Evolutionary conservation across 1,140 invertebrate genomes (phyloP).

Genomic region (Drosophila arizonae): DNA sequence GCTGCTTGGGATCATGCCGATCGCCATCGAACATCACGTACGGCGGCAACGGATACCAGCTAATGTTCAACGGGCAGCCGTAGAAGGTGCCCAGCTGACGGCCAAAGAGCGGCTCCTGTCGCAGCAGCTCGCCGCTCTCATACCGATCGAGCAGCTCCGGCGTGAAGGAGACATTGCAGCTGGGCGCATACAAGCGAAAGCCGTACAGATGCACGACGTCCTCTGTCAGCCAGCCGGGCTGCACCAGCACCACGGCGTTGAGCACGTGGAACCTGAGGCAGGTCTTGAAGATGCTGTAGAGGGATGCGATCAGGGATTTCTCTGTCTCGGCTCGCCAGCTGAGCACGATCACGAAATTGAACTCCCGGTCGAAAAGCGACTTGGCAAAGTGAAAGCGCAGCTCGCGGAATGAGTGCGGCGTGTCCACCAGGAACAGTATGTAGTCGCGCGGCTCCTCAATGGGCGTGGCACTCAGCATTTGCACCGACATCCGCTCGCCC

Average conservation of each 20-base stretch:
- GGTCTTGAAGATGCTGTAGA: constrained; percentile 47
- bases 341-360: constrained; percentile 59
- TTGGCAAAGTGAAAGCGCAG: constrained; percentile 46
- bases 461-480: constrained; percentile 30
- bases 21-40: constrained; percentile 52
- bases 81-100: constrained; percentile 36
- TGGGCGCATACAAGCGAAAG: constrained; percentile 37
- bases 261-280: constrained; percentile 50
- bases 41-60: constrained; percentile 56
- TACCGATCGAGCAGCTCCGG: constrained; percentile 39
- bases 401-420: constrained; percentile 35
- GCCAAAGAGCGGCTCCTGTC: constrained; percentile 29
- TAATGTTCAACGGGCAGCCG: constrained; percentile 51
- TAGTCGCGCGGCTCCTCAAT: constrained; percentile 34
- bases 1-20: constrained; percentile 29
- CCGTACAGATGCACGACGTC: constrained; percentile 44
- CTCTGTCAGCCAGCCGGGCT: constrained; percentile 12
- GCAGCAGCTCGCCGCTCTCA: constrained; percentile 2
- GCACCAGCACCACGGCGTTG: constrained; percentile 51
- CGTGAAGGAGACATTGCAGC: constrained; percentile 29
- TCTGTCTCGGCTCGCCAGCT: constrained; percentile 7
- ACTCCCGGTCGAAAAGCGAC: constrained; percentile 41
- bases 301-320: not conserved
- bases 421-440: constrained; percentile 56
- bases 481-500: constrained; percentile 26